Conservation (phyloP, 2,113 vertebrate species). For the Murina feae region DNA sequence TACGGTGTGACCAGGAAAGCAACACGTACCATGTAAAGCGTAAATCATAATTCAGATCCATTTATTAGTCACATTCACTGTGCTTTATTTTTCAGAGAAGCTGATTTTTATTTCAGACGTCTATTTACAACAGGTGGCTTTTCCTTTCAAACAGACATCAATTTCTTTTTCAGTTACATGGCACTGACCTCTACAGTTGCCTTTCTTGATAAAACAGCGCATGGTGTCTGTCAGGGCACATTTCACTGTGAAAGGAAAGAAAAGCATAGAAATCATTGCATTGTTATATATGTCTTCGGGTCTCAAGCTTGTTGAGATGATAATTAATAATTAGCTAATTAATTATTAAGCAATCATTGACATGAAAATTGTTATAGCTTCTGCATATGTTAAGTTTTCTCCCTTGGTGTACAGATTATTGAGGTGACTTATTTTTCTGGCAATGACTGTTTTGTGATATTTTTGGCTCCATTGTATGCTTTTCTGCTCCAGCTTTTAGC, state of each 20-base stretch:
- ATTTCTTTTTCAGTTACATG: background rate
- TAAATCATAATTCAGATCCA: no score
- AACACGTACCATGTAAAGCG: no score
- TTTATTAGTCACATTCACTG: no score
- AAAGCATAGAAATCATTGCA: background rate
- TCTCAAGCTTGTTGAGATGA: background rate
- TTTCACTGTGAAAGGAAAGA: slow-evolving; percentile 27
- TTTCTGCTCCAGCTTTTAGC: no score
- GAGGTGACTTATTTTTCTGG: background rate
- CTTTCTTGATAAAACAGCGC: background rate
- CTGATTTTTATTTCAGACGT: background rate
- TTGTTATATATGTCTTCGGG: background rate
- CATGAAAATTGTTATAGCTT: background rate
- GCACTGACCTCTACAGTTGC: background rate
- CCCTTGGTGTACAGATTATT: background rate
- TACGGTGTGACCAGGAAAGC: no score
- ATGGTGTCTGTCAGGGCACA: slow-evolving; percentile 29
- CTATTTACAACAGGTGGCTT: background rate
- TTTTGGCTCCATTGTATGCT: no score
- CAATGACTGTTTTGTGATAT: no score
- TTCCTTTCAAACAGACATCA: slow-evolving; percentile 38
- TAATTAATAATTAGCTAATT: background rate
- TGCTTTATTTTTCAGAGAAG: background rate
- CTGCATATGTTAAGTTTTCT: background rate
- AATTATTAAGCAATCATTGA: no score